Evolutionary conservation across 2,113 vertebrate genomes (phyloP).

Genomic region (Hepsetus odoe): DNA sequence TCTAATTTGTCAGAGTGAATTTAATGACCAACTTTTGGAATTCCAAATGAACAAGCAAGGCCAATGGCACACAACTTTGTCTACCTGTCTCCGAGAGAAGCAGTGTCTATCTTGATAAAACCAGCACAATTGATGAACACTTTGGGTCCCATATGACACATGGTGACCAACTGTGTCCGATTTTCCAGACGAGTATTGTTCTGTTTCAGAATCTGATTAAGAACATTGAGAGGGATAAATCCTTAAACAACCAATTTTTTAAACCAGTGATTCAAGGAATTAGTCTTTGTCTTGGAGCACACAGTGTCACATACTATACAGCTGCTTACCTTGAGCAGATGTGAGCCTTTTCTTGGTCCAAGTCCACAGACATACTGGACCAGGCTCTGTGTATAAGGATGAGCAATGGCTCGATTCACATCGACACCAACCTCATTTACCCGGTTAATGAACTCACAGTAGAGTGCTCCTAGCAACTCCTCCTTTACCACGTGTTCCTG

Average conservation of each 20-base stretch:
- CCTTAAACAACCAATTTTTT: background rate
- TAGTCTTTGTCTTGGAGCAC: background rate
- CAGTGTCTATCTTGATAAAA: slow-evolving; percentile 98
- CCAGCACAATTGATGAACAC: slow-evolving; percentile 99
- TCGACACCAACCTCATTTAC: slow-evolving; percentile 98
- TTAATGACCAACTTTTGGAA: background rate
- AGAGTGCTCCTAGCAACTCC: slow-evolving; percentile 88
- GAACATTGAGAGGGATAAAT: background rate
- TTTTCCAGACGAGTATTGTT: slow-evolving; percentile 98
- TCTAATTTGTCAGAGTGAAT: no score
- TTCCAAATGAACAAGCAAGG: background rate
- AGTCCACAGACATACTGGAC: slow-evolving; percentile 96
- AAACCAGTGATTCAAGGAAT: background rate
- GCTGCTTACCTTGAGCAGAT: slow-evolving; percentile 88
- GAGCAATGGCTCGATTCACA: slow-evolving; percentile 93
- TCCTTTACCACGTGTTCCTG: slow-evolving; percentile 98
- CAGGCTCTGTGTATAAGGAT: slow-evolving; percentile 94
- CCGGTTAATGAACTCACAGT: slow-evolving; percentile 97
- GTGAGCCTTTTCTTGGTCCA: slow-evolving; percentile 92
- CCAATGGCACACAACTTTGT: background rate
- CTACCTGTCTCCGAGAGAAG: slow-evolving; percentile 95
- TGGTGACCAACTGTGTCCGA: slow-evolving; percentile 95
- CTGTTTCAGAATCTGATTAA: slow-evolving; percentile 90
- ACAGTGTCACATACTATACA: background rate
- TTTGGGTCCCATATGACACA: slow-evolving; percentile 99